Base-by-base conservation (phyloP, 2,797 vertebrate genomes). In the Rousettus madagascariensis region DNA sequence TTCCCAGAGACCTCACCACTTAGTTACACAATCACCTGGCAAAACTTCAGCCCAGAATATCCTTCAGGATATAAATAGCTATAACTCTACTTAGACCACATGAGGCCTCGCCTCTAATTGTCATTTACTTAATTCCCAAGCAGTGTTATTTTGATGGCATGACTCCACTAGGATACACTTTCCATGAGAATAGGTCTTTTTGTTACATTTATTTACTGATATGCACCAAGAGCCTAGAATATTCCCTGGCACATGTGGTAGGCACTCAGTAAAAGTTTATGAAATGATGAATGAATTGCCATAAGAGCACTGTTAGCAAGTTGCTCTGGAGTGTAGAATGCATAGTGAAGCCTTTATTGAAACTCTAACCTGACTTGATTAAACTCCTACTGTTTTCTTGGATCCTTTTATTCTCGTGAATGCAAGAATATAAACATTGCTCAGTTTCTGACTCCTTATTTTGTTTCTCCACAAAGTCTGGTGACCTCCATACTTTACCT, bases 401-500 rank as follows among this genome's bases (percentile, higher is more conserved):
- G 36, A 80, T 78, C 33, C 51, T 85, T 93, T 87, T 88, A 80
- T 26, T 95, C n/a, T 95, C 95, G 7, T 74, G 49, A 93, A 49
- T 30, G 22, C 20, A 75, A 46, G 13, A 84, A 90, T 80, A 33
- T 90, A 65, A 95, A 72, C 49, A 84, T 92, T 82, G n/a, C 93
- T 49, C 36, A 75, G 82, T 87, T 92, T 89, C 75, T 95, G 30
- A 65, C n/a, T 93, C 68, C 38, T 86, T 46, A 53, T n/a, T 95
- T 91, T 49, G 33, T 93, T 91, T 92, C 83, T 93, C 43, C 26
- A 66, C 15, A 11, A 77, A 49, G 72, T 90, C 57, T 85, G 26
- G 36, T 92, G 80, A 82, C 90, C n/a, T 85, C 84, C 90, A 46
- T 49, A 90, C 57, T 86, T 88, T 89, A 87, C 84, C 75, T 92